A percentile compares a stretch with the other conserved stretches of the same genome.
phyloP scores from a whole-genome alignment of 2,888 invertebrate genomes.

The Myathropa florea region DNA sequence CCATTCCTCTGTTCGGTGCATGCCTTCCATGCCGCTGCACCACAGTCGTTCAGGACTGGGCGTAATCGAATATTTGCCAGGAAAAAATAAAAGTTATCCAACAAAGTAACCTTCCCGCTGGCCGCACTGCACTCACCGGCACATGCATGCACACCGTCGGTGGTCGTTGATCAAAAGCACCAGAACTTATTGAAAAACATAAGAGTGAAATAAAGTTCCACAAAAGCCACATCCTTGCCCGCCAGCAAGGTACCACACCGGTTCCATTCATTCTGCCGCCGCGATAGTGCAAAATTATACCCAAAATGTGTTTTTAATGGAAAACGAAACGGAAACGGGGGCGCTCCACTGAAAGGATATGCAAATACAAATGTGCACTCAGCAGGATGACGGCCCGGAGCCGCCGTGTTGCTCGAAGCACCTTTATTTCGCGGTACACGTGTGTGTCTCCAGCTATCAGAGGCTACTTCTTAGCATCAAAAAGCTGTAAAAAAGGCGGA shows the following conservation, averaged over 20 bases:
- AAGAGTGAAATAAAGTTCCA: slow-evolving; percentile 10
- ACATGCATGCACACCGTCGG: not conserved
- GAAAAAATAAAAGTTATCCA: not conserved
- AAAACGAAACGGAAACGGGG: not conserved
- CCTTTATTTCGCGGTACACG: not conserved
- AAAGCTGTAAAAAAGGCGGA: slow-evolving; percentile 5
- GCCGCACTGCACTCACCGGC: not conserved
- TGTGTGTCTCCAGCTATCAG: not conserved
- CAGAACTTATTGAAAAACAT: slow-evolving; percentile 28
- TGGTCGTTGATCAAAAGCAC: slow-evolving; percentile 2
- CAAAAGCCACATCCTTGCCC: slow-evolving; percentile 5
- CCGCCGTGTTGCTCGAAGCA: not conserved
- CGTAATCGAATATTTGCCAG: not conserved
- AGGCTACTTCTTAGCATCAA: not conserved
- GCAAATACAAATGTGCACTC: slow-evolving; percentile 15
- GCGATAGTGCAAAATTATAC: not conserved
- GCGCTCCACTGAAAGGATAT: not conserved
- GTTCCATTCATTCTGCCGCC: not conserved
- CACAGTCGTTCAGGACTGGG: not conserved
- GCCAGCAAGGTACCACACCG: slow-evolving; percentile 6
- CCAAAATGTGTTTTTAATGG: slow-evolving; percentile 29
- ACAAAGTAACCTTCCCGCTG: too few relatives aligned
- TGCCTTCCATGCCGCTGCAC: not conserved
- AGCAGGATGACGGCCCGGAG: not conserved
- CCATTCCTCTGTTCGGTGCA: not conserved